phyloP scores from a whole-genome alignment of 2,888 invertebrate species.

The Aplocera efformata region DNA sequence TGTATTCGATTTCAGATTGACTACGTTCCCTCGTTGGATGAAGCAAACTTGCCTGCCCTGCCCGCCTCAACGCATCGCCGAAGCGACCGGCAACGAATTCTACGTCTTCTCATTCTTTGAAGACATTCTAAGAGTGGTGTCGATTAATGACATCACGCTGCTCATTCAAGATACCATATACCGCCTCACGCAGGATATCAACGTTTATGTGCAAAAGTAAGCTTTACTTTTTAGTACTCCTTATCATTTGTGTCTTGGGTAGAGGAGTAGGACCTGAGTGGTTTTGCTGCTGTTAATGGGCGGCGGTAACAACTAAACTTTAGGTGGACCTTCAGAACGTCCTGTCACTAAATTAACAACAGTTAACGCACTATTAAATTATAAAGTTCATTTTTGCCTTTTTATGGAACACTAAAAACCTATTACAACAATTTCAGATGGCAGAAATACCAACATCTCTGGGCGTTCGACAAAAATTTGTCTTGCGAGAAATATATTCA shows the following conservation, averaged over 20 bases:
- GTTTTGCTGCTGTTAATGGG: no score
- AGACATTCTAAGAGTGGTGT: constrained; percentile 86
- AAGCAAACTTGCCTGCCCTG: constrained; percentile 88
- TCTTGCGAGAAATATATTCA: constrained; percentile 89
- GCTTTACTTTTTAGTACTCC: no score
- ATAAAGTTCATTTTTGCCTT: no score
- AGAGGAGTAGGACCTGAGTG: no score
- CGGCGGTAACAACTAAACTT: no score
- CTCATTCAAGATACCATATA: constrained; percentile 85
- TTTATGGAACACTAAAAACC: no score
- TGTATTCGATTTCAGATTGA: constrained; percentile 83
- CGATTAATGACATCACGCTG: constrained; percentile 84
- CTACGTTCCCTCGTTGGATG: constrained; percentile 92
- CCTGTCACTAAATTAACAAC: no score
- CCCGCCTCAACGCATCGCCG: constrained; percentile 79
- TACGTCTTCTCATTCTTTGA: constrained; percentile 89
- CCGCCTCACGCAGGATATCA: constrained; percentile 83
- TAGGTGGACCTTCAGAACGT: no score
- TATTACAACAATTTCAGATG: constrained; percentile 81
- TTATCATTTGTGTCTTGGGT: no score
- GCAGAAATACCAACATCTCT: constrained; percentile 87
- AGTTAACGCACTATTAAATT: no score
- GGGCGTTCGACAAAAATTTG: constrained; percentile 87
- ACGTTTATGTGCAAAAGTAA: constrained; percentile 81
- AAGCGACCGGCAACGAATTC: constrained; percentile 77